Conservation (phyloP, 1,140 invertebrate genomes). For the Drosophila pachea region DNA sequence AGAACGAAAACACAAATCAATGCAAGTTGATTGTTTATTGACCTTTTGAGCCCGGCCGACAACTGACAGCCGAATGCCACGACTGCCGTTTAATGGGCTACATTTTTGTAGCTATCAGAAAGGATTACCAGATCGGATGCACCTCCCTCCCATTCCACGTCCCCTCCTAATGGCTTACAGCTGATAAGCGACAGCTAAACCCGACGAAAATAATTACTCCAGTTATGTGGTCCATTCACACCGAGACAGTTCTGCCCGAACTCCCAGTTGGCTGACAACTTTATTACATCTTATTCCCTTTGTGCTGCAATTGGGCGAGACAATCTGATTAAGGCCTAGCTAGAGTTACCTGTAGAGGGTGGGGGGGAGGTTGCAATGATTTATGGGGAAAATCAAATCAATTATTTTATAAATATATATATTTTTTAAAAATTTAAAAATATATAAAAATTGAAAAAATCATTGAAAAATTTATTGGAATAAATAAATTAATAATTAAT, state of each 20-base stretch:
- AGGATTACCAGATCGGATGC: slow-evolving; percentile 44
- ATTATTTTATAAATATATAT: too few relatives aligned
- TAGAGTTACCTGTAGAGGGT: too few relatives aligned
- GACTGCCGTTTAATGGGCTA: slow-evolving; percentile 69
- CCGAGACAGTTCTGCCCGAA: not conserved
- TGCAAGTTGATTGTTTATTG: slow-evolving; percentile 68
- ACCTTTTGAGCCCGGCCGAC: slow-evolving; percentile 67
- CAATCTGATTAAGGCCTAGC: not conserved
- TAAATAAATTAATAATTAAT: too few relatives aligned
- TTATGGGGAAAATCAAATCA: too few relatives aligned
- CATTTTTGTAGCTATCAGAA: slow-evolving; percentile 48
- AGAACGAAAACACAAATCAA: slow-evolving; percentile 52
- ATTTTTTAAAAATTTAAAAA: too few relatives aligned
- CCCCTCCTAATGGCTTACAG: slow-evolving; percentile 27
- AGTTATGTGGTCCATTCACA: slow-evolving; percentile 15
- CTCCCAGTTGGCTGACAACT: not conserved
- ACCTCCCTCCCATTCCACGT: not conserved
- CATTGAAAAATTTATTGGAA: too few relatives aligned
- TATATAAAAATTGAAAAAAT: too few relatives aligned
- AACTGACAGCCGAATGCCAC: slow-evolving; percentile 22
- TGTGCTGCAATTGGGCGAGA: not conserved
- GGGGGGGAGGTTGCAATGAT: too few relatives aligned
- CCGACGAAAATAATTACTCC: slow-evolving; percentile 19
- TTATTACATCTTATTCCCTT: not conserved
- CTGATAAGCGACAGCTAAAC: slow-evolving; percentile 53